Percentiles rank a stretch among this genome's conserved stretches.
Evolutionary conservation across 2,797 vertebrate genomes (phyloP).

Genomic region (Myripristis murdjan): DNA sequence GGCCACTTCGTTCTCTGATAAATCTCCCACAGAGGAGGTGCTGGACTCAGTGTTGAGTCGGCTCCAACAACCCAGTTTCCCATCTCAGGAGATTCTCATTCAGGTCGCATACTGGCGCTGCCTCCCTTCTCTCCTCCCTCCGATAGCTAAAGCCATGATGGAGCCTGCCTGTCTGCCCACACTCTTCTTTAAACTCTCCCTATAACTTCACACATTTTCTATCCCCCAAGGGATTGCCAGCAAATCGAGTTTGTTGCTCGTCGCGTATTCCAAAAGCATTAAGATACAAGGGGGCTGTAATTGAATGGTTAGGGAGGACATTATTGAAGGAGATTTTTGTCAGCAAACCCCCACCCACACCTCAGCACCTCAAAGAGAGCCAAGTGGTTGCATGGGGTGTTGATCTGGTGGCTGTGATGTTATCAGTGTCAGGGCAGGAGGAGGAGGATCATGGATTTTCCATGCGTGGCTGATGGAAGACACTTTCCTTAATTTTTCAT

Average conservation of each 20-base stretch:
- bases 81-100: constrained; percentile 68
- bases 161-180: constrained; percentile 47
- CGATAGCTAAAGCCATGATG: constrained; percentile 51
- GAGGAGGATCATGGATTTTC: constrained; percentile 45
- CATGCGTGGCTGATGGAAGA: constrained; percentile 35
- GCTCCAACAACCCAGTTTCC: constrained; percentile 53
- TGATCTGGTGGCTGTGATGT: constrained; percentile 43
- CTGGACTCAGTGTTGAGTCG: constrained; percentile 54
- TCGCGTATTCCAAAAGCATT: constrained; percentile 72
- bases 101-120: constrained; percentile 46
- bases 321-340: constrained; percentile 78
- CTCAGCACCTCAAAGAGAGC: constrained; percentile 30
- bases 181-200: constrained; percentile 65
- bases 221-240: constrained; percentile 63
- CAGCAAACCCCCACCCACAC: constrained; percentile 61
- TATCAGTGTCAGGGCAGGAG: constrained; percentile 40
- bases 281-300: constrained; percentile 78
- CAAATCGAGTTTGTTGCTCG: constrained; percentile 74
- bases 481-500: constrained; percentile 37
- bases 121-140: constrained; percentile 13
- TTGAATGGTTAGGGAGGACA: constrained; percentile 82
- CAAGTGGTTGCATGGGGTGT: constrained; percentile 50
- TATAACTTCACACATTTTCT: constrained; percentile 64
- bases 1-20: constrained; percentile 73
- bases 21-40: constrained; percentile 67